A percentile compares a stretch with the other conserved stretches of the same genome.
Conservation (phyloP, 2,888 invertebrate species). For the Erpobdella octoculata region DNA sequence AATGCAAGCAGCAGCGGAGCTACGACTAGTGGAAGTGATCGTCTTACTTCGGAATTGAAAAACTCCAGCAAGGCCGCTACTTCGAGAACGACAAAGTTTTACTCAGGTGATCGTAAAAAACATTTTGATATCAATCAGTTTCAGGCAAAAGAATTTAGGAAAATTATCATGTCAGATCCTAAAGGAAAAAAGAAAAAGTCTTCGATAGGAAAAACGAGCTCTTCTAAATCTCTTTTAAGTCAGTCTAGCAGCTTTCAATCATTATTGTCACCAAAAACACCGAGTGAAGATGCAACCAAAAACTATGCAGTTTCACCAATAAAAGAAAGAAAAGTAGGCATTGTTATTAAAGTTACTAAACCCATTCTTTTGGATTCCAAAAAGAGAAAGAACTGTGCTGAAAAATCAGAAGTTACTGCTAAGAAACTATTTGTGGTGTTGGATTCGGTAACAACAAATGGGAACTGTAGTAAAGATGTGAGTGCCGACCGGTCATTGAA, state of each 20-base stretch:
- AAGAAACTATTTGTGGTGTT: background rate
- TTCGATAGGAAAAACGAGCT: background rate
- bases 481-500: background rate
- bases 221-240: background rate
- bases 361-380: background rate
- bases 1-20: background rate
- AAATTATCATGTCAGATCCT: conserved; percentile 15
- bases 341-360: conserved; percentile 14
- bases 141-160: conserved; percentile 23
- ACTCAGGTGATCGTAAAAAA: conserved; percentile 18
- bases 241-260: background rate
- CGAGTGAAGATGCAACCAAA: background rate
- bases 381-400: background rate
- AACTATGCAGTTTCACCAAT: conserved; percentile 20
- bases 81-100: conserved; percentile 14
- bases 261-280: background rate
- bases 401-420: background rate
- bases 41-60: background rate
- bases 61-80: background rate
- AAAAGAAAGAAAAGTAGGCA: conserved; percentile 21
- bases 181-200: conserved; percentile 20
- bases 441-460: background rate
- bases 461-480: too few species aligned
- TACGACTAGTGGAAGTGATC: too few species aligned
- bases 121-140: conserved; percentile 9